phyloP scores from a whole-genome alignment of 2,113 vertebrate species.

The Ranitomeya variabilis region DNA sequence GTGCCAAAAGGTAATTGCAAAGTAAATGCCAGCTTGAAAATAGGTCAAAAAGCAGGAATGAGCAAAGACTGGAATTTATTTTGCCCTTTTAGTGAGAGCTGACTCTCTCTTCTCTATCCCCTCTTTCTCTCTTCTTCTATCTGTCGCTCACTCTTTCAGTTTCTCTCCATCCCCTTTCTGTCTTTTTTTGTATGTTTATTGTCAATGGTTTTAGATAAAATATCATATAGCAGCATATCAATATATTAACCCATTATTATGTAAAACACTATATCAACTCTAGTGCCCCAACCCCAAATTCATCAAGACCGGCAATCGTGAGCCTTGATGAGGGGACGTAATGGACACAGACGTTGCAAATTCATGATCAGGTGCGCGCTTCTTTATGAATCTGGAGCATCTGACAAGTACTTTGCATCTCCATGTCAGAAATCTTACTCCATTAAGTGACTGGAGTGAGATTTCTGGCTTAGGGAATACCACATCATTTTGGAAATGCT shows the following conservation, averaged over 20 bases:
- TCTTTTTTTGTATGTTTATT: not conserved
- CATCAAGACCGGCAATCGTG: no score
- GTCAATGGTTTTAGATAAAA: not conserved
- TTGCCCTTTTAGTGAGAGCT: not conserved
- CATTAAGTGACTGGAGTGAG: no score
- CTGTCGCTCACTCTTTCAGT: not conserved
- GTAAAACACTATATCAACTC: not conserved
- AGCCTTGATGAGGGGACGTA: no score
- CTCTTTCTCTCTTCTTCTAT: not conserved
- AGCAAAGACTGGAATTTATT: not conserved
- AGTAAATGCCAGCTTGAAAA: not conserved
- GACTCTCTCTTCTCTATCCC: no score
- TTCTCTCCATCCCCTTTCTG: not conserved
- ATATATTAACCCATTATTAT: not conserved
- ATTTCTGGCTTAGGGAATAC: no score
- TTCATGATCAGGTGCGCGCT: no score
- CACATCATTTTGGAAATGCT: no score
- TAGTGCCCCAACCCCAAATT: no score
- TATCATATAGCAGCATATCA: not conserved
- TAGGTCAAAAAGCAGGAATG: conserved; percentile 1
- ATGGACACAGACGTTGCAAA: no score
- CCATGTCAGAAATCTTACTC: no score
- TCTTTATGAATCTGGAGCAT: no score
- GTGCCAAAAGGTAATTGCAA: conserved; percentile 55
- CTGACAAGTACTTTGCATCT: no score